Evolutionary conservation across 2,113 vertebrate genomes (phyloP).

Genomic region (Carassius gibelio): DNA sequence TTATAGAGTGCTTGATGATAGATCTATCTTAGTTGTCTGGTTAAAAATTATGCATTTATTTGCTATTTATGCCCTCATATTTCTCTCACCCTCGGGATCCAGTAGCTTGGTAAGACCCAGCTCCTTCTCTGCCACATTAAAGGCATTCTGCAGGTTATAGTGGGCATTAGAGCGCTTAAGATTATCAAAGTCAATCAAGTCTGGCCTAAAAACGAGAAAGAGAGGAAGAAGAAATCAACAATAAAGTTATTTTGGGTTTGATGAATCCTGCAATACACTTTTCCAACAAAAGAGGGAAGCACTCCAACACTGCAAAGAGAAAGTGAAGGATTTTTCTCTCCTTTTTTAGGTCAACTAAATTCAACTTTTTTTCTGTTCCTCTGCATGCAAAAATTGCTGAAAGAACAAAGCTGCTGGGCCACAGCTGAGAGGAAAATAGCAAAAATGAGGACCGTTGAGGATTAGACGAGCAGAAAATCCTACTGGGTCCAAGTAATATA

Average conservation of each 20-base stretch:
- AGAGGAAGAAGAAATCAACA: conserved; percentile 5
- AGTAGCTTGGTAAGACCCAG: conserved; percentile 90
- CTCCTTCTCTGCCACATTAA: conserved; percentile 90
- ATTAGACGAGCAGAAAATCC: background rate
- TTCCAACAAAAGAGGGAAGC: conserved; percentile 19
- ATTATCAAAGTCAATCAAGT: conserved; percentile 88
- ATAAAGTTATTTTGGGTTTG: background rate
- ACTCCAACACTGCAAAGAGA: background rate
- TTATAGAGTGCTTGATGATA: background rate
- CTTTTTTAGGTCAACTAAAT: conserved; percentile 73
- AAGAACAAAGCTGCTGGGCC: too few relatives aligned
- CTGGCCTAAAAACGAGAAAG: conserved; percentile 74
- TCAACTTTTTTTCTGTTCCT: conserved; percentile 55
- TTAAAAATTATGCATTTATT: conserved; percentile 8
- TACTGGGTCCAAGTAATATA: background rate
- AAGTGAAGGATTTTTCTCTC: conserved; percentile 42
- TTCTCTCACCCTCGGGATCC: conserved; percentile 86
- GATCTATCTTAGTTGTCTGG: background rate
- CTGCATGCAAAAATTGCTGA: conserved; percentile 12
- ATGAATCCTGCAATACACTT: conserved; percentile 10
- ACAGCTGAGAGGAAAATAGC: too few relatives aligned
- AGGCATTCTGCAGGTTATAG: conserved; percentile 92
- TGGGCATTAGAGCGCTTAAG: conserved; percentile 91
- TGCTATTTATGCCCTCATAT: conserved; percentile 1
- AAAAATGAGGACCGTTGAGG: too few relatives aligned